Evolutionary conservation across 2,113 vertebrate species (phyloP), one percentile per base, ranked within the genome.

Genomic region (Apaloderma vittatum): DNA sequence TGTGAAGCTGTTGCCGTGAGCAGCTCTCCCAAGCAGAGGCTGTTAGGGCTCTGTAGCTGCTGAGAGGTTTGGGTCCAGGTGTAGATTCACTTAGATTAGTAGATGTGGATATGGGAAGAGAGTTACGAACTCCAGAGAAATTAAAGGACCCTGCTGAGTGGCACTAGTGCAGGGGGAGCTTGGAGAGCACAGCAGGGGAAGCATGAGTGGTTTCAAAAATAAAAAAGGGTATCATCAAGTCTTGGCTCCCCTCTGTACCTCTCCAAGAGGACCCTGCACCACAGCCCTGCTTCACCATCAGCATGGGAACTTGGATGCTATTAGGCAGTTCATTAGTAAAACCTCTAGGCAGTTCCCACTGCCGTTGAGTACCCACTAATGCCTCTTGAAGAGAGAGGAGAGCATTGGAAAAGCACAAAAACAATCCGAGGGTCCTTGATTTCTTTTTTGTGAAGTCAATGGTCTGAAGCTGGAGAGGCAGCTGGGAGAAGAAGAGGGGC

Each of bases 321-420:
- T 97, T 97, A 98, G 82, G 75, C 67, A 71, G 91, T 82, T 97
- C 86, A 80, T 96, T 97, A 97, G 83, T 62, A 92, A 96, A 98
- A 88, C 73, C 94, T 86, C 86, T 46, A 76, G 94, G 89, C 92
- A 43, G 70, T 57, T 92, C 85, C 92, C 57, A 21, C 90, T 86
- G 67, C 86, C 2, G 18, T 57, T 17, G 57, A 97, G 95, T 97
- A 79, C 88, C 96, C 90, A 84, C 90, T 97, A 97, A 95, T 86
- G 90, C 89, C 93, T 96, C 95, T 97, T 73, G 72, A 91, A 63
- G 34, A 81, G 77, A 97, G 74, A 90, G 82, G 78, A 97, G 82
- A 81, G 81, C 89, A 54, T 48, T 66, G 80, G 73, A 62, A 95
- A 97, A 96, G 84, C 85, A 96, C 43, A 93, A 79, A 97, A 94